Evolutionary conservation across 2,888 invertebrate genomes (phyloP).

Genomic region (Peribatodes rhomboidaria): DNA sequence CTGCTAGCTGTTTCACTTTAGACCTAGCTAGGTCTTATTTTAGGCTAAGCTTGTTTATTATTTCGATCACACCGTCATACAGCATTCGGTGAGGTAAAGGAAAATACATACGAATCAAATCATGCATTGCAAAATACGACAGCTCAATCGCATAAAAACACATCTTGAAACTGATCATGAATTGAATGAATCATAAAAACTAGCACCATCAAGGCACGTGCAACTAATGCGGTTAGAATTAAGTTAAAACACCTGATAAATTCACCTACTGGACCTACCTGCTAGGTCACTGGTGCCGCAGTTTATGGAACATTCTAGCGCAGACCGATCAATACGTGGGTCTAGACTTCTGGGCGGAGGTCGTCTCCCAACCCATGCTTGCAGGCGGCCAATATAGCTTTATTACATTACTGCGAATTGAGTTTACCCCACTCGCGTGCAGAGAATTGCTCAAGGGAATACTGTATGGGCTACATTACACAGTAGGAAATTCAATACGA

Average conservation of each 20-base stretch:
- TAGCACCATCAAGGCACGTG: too few species aligned
- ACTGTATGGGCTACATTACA: conserved; percentile 25
- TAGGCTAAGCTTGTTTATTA: too few species aligned
- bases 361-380: conserved; percentile 63
- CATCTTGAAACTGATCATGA: too few species aligned
- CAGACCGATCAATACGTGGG: conserved; percentile 64
- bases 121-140: too few species aligned
- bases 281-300: conserved; percentile 50
- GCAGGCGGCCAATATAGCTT: conserved; percentile 50
- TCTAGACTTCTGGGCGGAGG: conserved; percentile 58
- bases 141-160: too few species aligned
- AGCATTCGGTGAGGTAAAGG: too few species aligned
- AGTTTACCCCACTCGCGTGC: conserved; percentile 41
- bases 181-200: too few species aligned
- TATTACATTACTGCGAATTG: conserved; percentile 47
- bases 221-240: too few species aligned
- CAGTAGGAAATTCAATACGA: conserved; percentile 15
- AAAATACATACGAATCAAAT: too few species aligned
- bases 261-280: conserved; percentile 20
- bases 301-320: conserved; percentile 54
- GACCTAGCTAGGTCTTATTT: too few species aligned
- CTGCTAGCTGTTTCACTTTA: too few species aligned
- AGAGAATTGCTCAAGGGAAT: conserved; percentile 43
- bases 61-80: too few species aligned
- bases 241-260: not conserved